phyloP scores from a whole-genome alignment of 1,140 invertebrate species.

The Caenorhabditis tropicalis region DNA sequence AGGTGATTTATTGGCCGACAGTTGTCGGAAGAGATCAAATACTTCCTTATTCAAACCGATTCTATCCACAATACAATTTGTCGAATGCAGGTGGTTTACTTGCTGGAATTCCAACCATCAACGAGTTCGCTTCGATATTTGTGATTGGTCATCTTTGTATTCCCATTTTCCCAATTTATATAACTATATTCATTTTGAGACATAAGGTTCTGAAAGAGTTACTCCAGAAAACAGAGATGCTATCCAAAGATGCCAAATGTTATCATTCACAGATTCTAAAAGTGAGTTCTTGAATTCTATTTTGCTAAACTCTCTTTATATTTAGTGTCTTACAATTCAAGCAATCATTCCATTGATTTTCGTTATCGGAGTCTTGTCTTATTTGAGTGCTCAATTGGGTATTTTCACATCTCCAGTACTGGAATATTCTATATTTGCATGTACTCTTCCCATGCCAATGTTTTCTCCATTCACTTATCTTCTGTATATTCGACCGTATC shows the following conservation, averaged over 20 bases:
- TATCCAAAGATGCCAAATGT: neutral
- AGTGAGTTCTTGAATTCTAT: neutral
- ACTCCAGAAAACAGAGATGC: neutral
- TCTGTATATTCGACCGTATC: neutral
- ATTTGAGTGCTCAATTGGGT: neutral
- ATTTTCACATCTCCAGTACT: neutral
- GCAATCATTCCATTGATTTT: neutral
- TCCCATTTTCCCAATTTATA: neutral
- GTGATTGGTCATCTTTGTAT: neutral
- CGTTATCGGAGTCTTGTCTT: neutral
- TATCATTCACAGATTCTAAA: neutral
- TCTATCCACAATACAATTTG: neutral
- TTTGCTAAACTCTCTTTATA: neutral
- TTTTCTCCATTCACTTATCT: neutral
- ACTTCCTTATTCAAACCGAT: neutral
- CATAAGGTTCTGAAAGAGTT: neutral
- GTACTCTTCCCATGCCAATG: neutral
- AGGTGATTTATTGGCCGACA: constrained; percentile 9
- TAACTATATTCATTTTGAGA: neutral
- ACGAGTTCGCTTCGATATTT: neutral
- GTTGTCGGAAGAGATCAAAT: neutral
- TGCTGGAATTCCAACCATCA: neutral
- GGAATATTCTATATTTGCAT: neutral
- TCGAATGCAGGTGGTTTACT: neutral
- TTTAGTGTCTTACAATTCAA: neutral